Base-by-base conservation (phyloP, 2,113 vertebrate species). In the Cygnus buccinator region DNA sequence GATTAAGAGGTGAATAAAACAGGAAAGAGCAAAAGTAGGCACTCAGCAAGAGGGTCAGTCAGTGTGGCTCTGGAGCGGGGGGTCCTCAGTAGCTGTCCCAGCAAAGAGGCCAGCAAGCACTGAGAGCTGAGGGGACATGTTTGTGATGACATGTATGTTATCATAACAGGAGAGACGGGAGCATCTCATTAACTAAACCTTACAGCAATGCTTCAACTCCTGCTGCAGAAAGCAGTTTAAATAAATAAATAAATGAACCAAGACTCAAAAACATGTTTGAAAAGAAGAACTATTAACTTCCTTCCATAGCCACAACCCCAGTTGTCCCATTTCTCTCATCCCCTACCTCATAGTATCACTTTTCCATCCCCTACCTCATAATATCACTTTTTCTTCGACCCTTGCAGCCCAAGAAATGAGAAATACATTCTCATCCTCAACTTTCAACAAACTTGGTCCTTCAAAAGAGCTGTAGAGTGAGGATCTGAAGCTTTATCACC, bases 21-120 rank as follows among this genome's bases (percentile, higher is more conserved):
- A 94, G 95, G 92, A 94, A 95, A 68, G 66, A 93, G 52, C 55
- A 95, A 57, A 97, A 92, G 54, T 21, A 90, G 86, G 83, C 79
- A 63, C 26, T 67, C 75, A 50, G 65, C 52, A 61, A 67, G 72
- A 73, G 58, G 75, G 58, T 50, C 4, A 4, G 65, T 48, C 63
- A 37, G 2, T 0, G 12, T 58, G 79, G 71, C 71, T 85, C 44
- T 77, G 59, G 29, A 79, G 33, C 18, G 52, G 48, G 50, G 44
- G 4, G 25, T 1, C 23, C 31, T 50, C 0, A 0, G 48, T 41
- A 59, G 4, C 66, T 75, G 66, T 29, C 18, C 33, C 84, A 87
- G 76, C 23, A 31, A 31, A 18, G 14, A 54, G 39, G 10, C 3
- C 41, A 11, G 46, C 0, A 43, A 72, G 28, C 58, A 22, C 46